Base-by-base conservation (phyloP, 2,888 invertebrate genomes). In the Cataglyphis altisquamis region DNA sequence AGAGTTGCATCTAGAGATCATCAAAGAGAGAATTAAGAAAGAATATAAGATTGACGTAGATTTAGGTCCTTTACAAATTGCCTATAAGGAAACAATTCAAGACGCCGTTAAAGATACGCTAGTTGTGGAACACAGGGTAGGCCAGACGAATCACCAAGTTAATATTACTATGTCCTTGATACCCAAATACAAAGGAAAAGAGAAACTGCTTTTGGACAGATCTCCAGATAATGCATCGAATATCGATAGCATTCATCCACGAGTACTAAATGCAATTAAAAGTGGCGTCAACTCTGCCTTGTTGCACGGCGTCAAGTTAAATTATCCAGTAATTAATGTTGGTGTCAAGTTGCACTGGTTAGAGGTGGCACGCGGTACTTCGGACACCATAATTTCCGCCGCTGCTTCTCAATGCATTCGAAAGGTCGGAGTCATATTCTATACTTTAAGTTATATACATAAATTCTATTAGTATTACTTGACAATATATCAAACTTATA, bases 1-100 rank as follows among this genome's bases (percentile, higher is more conserved):
- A 0, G 99, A 99, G 95, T 96, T 99, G 1, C 99, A 99, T 94
- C 95, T 99, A 85, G 99, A 99, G 88, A 97, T 99, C 84, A 97
- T 99, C 57, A 97, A 97, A 93, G 98, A 99, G 89, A 96, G 99
- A 29, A 97, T 99, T 72, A 94, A 96, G 64, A 96, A 97, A 78
- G 99, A 99, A 91, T 99, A 98, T 94, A 98, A 98, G 93, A 97
- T 99, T 78, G 98, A 99, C 18, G 98, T 97, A 0, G 98, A 98
- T 86, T 95, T 99, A 32, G 99, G 99, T 0, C 97, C 98, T 0
- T 95, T 99, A 32, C 98, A 98, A 96, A 98, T 99, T 64, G 98
- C 98, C 0, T 99, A 99, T 94, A 96, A 97, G 82, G 99, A 99
- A 95, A 96, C 97, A 0, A 95, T 98, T 64, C 88, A 94, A 0